Base-by-base conservation (phyloP, 2,113 vertebrate genomes). In the Hippocampus mohnikei region DNA sequence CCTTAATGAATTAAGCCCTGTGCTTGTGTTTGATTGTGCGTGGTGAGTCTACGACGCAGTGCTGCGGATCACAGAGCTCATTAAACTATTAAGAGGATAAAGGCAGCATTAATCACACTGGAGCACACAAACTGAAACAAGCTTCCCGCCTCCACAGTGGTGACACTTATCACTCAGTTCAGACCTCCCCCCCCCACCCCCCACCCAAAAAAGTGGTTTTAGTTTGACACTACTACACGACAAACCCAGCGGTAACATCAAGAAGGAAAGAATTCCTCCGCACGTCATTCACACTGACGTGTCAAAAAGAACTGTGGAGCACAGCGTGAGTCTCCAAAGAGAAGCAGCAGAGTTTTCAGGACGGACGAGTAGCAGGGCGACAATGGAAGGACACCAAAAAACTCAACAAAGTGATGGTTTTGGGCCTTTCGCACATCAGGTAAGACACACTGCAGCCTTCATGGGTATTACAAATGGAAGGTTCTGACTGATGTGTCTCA, bases 311-410 rank as follows among this genome's bases (percentile, higher is more conserved):
- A 46, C 3, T 15, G 46, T 10, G 58, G 46, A 37, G 72, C 42
- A 48, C 67, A 37, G 62, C 40, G 66, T 70, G 64, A 46, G 60
- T 76, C 70, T 81, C 64, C 27, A 52, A 60, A 69, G 59, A 80
- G 75, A 76, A 25, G 66, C 66, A 59, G 40, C 16, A 65, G 72
- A 76, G 66, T 40, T 41, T 58, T 42, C 69, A 46, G 66, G 33
- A 76, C 73, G 25, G 60, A 46, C 52, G 6, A 58, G 70, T 18
- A 40, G 52, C 69, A 42, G 67, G 53, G 91, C 90, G 71, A 86
- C 70, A 42, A 90, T 87, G 58, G 94, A 94, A 78, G 94, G 95
- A 90, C 86, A 89, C 72, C 93, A 91, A 69, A 91, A 93, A 74
- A 87, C 87, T 69, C 89, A 71, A 65, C 94, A 93, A 74, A 92